phyloP scores from a whole-genome alignment of 2,113 vertebrate genomes.

The Centropristis striata region DNA sequence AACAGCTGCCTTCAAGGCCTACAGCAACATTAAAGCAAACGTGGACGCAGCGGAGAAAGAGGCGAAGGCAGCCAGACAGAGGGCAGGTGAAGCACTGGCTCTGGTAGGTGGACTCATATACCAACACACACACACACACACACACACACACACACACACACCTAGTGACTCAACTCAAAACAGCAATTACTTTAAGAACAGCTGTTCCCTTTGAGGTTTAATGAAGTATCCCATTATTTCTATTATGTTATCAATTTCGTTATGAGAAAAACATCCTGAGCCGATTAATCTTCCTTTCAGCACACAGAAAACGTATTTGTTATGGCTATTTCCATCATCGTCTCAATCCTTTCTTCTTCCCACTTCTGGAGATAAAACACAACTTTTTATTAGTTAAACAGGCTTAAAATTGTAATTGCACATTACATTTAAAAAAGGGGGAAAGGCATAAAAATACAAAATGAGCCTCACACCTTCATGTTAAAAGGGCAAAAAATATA shows the following conservation, averaged over 20 bases:
- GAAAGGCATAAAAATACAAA: too few relatives aligned
- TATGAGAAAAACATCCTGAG: not conserved
- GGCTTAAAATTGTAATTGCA: too few relatives aligned
- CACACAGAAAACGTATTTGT: too few relatives aligned
- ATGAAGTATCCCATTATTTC: not conserved
- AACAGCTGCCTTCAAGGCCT: constrained; percentile 96
- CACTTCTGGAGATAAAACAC: too few relatives aligned
- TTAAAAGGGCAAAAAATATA: too few relatives aligned
- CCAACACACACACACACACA: not conserved
- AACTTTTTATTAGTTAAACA: too few relatives aligned
- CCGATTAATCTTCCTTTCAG: not conserved
- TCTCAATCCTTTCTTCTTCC: too few relatives aligned
- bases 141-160: not conserved
- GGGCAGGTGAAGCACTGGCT: constrained; percentile 89
- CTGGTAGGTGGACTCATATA: constrained; percentile 86
- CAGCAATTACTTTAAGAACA: not conserved
- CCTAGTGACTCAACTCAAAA: not conserved
- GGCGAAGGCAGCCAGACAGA: constrained; percentile 90
- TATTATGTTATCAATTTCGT: not conserved
- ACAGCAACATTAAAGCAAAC: constrained; percentile 94
- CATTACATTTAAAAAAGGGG: too few relatives aligned
- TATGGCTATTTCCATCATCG: too few relatives aligned
- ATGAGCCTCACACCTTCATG: too few relatives aligned
- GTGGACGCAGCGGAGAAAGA: constrained; percentile 92
- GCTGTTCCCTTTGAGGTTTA: not conserved